Base-by-base conservation (phyloP, 1,140 invertebrate genomes). In the Drosophila truncata region DNA sequence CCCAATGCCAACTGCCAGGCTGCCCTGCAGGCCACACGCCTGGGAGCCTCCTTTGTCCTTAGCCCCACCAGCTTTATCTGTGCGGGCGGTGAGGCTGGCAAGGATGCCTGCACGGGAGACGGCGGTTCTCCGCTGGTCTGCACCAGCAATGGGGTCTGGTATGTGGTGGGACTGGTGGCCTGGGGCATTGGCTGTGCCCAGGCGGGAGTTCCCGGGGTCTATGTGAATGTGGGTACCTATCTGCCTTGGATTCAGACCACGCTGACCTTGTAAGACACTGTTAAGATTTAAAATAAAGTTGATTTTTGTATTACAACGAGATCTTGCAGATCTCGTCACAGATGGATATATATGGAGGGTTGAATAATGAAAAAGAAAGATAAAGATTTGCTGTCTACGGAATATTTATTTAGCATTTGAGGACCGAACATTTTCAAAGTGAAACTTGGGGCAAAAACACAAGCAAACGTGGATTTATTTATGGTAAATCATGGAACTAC, bases 81-180 rank as follows among this genome's bases (percentile, higher is more conserved):
- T 78, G 96, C 96, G 44, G 96, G 96, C 23, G 96, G 96, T 2
- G 96, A 96, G 90, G 82, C 93, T 8, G 95, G 95, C 52, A 97
- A 96, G 91, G 96, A 97, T 92, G 95, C 96, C 11, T 97, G 96
- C 93, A 96, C 71, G 2, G 96, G 96, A 33, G 96, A 97, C 66
- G 96, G 96, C 9, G 96, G 96, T 14, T 95, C 96, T 10, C 96
- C 96, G 0, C 79, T 97, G 41, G 96, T 97, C 4, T 97, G 96
- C 82, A 93, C 94, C 79, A 92, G 92, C 13, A 93, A 92, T 37
- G 95, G 94, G 94, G 93, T 94, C 71, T 95, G 67, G 94, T 96
- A 84, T 57, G 91, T 92, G 0, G 95, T 95, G 16, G 96, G 96
- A 0, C 75, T 97, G 37, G 96, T 97, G 2, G 93, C 96, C 7